Evolutionary conservation across 2,888 invertebrate genomes (phyloP).

Genomic region (Mesoligia furuncula): DNA sequence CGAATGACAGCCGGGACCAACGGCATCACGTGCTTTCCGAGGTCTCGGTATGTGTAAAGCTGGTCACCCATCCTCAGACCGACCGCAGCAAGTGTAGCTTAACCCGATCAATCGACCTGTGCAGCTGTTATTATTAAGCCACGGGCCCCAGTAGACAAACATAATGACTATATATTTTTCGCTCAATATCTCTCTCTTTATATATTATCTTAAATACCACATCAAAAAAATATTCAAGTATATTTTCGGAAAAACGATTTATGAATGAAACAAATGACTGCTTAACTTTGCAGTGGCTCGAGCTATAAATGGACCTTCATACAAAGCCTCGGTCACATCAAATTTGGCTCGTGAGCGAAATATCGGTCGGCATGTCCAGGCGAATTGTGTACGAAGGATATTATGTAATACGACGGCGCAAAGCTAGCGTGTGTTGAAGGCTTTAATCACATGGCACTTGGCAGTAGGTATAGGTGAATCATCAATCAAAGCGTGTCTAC

Average conservation of each 20-base stretch:
- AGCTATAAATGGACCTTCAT: constrained; percentile 23
- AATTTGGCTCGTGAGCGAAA: constrained; percentile 6
- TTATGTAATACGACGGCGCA: constrained; percentile 15
- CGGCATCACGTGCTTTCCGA: too few species aligned
- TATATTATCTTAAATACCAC: not conserved
- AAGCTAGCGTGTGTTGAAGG: constrained; percentile 9
- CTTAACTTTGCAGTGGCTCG: constrained; percentile 13
- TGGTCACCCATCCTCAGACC: too few species aligned
- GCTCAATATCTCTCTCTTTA: not conserved
- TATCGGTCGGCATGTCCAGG: not conserved
- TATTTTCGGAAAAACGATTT: not conserved
- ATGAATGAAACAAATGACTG: constrained; percentile 17
- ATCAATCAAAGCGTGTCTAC: constrained; percentile 49
- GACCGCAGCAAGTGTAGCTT: too few species aligned
- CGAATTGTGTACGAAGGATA: constrained; percentile 19
- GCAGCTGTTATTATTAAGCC: too few species aligned
- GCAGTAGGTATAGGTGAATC: constrained; percentile 18
- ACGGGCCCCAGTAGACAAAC: not conserved
- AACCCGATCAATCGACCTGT: too few species aligned
- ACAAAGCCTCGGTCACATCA: constrained; percentile 21
- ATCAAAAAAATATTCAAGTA: not conserved
- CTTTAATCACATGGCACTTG: constrained; percentile 51
- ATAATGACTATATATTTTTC: not conserved
- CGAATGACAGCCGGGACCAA: too few species aligned
- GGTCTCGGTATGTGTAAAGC: too few species aligned